Evolutionary conservation across 2,797 vertebrate genomes (phyloP).

Genomic region (Rhinogobio ventralis): DNA sequence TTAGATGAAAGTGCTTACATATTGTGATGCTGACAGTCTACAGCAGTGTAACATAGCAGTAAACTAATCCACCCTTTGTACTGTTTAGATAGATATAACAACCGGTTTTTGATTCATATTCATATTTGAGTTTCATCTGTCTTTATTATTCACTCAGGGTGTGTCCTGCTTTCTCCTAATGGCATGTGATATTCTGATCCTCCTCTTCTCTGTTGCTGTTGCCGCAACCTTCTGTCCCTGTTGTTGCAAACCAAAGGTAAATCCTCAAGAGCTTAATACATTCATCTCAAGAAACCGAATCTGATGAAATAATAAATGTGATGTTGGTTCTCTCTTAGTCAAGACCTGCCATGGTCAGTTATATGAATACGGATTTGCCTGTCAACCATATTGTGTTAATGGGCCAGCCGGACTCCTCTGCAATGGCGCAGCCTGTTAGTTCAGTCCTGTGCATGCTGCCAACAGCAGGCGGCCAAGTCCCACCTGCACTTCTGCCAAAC

Average conservation of each 20-base stretch:
- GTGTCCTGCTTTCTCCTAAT: conserved; percentile 10
- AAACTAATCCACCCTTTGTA: neutral
- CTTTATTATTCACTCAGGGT: conserved; percentile 8
- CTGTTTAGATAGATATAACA: neutral
- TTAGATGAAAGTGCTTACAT: neutral
- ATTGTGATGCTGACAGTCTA: neutral
- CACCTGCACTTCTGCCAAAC: neutral
- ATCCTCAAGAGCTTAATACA: neutral
- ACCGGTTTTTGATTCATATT: neutral
- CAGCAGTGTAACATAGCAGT: neutral
- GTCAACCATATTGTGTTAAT: conserved; percentile 9
- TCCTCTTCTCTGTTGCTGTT: neutral
- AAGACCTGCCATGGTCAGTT: neutral
- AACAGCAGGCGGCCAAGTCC: neutral
- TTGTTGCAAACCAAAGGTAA: conserved; percentile 19
- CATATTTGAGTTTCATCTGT: neutral
- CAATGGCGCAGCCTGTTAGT: neutral
- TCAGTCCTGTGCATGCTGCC: neutral
- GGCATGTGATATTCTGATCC: neutral
- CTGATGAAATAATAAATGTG: neutral
- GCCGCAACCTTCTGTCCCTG: neutral
- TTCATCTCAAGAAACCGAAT: neutral
- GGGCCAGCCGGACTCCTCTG: neutral
- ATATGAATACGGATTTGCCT: conserved; percentile 3
- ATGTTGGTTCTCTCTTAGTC: neutral